Base-by-base conservation (phyloP, 2,113 vertebrate species). In the Alectura lathami region DNA sequence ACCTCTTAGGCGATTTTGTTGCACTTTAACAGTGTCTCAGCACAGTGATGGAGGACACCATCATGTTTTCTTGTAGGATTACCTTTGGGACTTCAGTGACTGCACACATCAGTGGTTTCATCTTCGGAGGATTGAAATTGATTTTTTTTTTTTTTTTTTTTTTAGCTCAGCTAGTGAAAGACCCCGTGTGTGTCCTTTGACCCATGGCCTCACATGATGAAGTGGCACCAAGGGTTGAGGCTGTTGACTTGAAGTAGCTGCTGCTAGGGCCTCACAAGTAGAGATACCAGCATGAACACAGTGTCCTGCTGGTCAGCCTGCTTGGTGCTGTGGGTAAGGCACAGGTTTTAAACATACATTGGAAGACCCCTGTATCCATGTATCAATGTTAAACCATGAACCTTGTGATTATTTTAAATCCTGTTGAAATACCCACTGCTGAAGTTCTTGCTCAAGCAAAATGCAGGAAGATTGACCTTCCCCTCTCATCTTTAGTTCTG, bases 71-170 rank as follows among this genome's bases (percentile, higher is more conserved):
- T 93, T 91, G 89, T 91, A 57, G 94, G 92, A 93, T 96, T 96
- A 88, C 95, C 91, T 95, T 95, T 7, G 78, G 93, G 96, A 94
- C 88, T 88, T 91, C 1, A 95, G 93, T 81, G 95, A 40, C 83
- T 93, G 89, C 93, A 96, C 95, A 96, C 94, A 96, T 91, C 92
- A 97, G 88, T 96, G 88, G 93, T 96, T 97, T 96, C 97, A 95
- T 97, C 82, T 96, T 95, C 83, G 76, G 79, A 94, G 94, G 93
- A 94, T 90, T 97, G 96, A 95, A 97, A 97, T 97, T 95, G 95
- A 97, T 97, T 97, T 97, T 97, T 45, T 84, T 96, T 2, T 68
- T 81, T 54, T 70, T 78, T 17, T 63, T 51, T 56, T 67, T 76
- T 74, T 70, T 24, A 94, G 36, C 89, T 95, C 62, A 95, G 91